Evolutionary conservation across 2,888 invertebrate species (phyloP).

Genomic region (Xanthorhoe designata): DNA sequence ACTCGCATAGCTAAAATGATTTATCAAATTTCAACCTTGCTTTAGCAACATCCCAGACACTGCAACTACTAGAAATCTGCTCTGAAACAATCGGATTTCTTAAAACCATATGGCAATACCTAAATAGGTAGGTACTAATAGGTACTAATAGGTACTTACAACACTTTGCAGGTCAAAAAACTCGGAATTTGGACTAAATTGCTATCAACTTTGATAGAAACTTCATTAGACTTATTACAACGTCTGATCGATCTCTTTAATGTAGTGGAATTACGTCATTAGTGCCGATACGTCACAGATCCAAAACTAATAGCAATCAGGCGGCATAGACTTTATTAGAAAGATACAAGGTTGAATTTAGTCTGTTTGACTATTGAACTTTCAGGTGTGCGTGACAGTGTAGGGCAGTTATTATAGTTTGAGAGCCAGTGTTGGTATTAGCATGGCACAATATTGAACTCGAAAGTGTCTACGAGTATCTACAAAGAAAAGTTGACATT

Average conservation of each 20-base stretch:
- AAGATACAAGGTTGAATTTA: slow-evolving; percentile 14
- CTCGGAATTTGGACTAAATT: background rate
- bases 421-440: slow-evolving; percentile 10
- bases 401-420: slow-evolving; percentile 20
- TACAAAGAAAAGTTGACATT: background rate
- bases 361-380: slow-evolving; percentile 13
- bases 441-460: background rate
- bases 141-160: background rate
- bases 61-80: background rate
- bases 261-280: slow-evolving; percentile 23
- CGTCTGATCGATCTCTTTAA: slow-evolving; percentile 22
- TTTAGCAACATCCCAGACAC: background rate
- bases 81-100: background rate
- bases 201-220: slow-evolving; percentile 15
- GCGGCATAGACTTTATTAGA: slow-evolving; percentile 3
- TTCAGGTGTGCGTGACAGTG: slow-evolving; percentile 21
- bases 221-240: slow-evolving; percentile 21
- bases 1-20: background rate
- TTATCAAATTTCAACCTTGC: slow-evolving; percentile 2
- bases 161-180: background rate
- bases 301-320: slow-evolving; percentile 15
- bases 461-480: background rate
- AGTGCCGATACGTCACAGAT: slow-evolving; percentile 28
- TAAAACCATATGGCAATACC: background rate
- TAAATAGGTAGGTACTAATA: too few relatives aligned